Base-by-base conservation (phyloP, 2,113 vertebrate species). In the Illadopsis cleaveri region DNA sequence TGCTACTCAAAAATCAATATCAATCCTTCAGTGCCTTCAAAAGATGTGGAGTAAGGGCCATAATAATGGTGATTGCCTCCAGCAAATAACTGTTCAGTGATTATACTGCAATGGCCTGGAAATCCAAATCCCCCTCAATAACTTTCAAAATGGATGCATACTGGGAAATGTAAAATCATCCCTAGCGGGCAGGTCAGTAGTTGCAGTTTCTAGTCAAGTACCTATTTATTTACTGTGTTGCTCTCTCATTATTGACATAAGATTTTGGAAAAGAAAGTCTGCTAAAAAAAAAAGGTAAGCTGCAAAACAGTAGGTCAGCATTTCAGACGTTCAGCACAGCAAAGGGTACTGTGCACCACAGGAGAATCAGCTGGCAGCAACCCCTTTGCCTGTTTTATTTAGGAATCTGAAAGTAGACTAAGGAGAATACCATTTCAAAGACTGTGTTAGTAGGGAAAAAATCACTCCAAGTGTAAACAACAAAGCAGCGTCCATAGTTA, bases 1-100 rank as follows among this genome's bases (percentile, higher is more conserved):
- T 38, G 73, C 61, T 86, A 38, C 56, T 86, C 35, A 86, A 86
- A 95, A 94, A 95, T 89, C 89, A 84, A 84, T 95, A 81, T 38
- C 38, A 58, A 65, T 81, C 86, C 58, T 86, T 91, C 69, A 89
- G 14, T 45, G 68, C 31, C 65, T 90, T 81, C 51, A 50, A 89
- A 89, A 42, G 28, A 42, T 75, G 83, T 42, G 60, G 45, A 62
- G 27, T 69, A 65, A 53, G 22, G 40, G 13, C 45, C 57, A n/a
- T 57, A 71, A 71, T 78, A 92, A 84, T 4, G 72, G 83, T 47
- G 75, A 90, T 40, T 64, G 44, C 64, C 44, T 68, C 40, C 40
- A 89, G 78, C 44, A 91, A 91, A 87, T 64, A 37, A 53, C 40
- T 79, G 44, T 38, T 82, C 42, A 65, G 53, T 69, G 58, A 88